Percentiles rank a stretch among this genome's conserved stretches.
These are phyloP conservation scores for Buphagus erythrorhynchus DNA, from an alignment of 2,797 vertebrate species.

Conservation along the genomic window DNA sequence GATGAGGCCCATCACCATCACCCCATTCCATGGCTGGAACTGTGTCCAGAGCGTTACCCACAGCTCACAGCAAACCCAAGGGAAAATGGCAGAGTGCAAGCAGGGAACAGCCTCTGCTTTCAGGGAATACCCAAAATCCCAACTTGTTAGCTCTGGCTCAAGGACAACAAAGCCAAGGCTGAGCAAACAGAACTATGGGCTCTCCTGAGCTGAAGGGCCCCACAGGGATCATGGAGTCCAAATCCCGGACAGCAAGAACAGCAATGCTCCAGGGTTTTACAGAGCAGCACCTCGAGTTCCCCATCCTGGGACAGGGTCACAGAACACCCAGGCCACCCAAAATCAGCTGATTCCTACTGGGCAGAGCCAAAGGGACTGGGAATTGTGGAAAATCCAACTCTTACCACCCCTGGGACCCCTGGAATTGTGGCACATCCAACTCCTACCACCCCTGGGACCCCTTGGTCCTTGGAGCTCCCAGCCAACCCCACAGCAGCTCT, in stretches of 20 bases:
- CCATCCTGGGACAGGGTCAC: rapidly evolving
- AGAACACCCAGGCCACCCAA: not conserved
- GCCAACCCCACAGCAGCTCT: not conserved
- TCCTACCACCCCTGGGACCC: too few relatives aligned
- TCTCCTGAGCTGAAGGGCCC: not conserved
- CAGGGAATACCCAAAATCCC: not conserved
- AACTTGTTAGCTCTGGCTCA: not conserved
- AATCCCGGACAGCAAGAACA: not conserved
- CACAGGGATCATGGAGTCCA: not conserved
- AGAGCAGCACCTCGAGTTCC: not conserved
- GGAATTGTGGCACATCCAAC: rapidly evolving
- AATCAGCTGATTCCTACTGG: rapidly evolving
- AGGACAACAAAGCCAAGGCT: not conserved
- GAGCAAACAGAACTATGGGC: not conserved
- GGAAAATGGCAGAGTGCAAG: rapidly evolving
- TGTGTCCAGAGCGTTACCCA: rapidly evolving
- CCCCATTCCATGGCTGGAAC: rapidly evolving
- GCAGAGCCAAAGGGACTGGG: not conserved
- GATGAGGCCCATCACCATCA: not conserved
- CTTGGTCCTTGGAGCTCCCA: not conserved
- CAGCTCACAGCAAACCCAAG: not conserved
- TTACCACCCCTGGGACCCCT: too few relatives aligned
- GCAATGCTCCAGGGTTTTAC: rapidly evolving
- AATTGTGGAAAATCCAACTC: too few relatives aligned
- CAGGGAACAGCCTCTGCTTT: rapidly evolving